These are phyloP conservation scores for Clytia hemisphaerica DNA, from an alignment of 30 jellyfish, hydroid and myxozoan genomes.

Conservation along the genomic window DNA sequence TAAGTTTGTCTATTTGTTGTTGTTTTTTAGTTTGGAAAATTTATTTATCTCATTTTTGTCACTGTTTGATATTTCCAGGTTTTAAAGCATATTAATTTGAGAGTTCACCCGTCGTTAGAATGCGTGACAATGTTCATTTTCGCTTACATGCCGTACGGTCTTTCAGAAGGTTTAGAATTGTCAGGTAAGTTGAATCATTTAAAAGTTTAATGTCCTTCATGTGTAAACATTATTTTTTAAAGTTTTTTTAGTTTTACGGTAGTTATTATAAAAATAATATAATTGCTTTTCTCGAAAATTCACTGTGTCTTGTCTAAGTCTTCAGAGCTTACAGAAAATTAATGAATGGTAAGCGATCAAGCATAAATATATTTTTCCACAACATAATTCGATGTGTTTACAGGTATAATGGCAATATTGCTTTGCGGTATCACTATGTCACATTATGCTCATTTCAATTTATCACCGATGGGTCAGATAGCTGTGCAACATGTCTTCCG, in stretches of 20 bases:
- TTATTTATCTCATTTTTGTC: no score
- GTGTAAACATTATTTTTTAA: not conserved
- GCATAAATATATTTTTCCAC: no score
- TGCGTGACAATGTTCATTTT: conserved; percentile 61
- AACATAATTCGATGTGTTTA: no score
- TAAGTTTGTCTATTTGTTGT: no score
- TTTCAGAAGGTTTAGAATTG: conserved; percentile 71
- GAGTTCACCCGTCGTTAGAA: conserved; percentile 77
- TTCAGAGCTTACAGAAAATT: no score
- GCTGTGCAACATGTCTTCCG: conserved; percentile 86
- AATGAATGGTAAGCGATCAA: no score
- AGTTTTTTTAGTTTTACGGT: no score
- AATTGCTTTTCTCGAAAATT: no score
- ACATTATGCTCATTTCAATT: conserved; percentile 80
- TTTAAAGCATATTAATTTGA: conserved; percentile 44
- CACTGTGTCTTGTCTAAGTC: no score
- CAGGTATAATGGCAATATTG: conserved; percentile 88
- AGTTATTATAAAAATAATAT: no score
- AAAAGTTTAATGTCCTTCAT: not conserved
- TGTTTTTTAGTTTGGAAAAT: no score
- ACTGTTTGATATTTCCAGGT: conserved; percentile 30
- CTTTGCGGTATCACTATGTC: conserved; percentile 93
- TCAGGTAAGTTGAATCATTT: conserved; percentile 45
- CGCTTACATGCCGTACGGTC: conserved; percentile 93
- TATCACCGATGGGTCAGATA: conserved; percentile 78